Evolutionary conservation across 2,888 invertebrate genomes (phyloP).

Genomic region (Uloborus plumipes): DNA sequence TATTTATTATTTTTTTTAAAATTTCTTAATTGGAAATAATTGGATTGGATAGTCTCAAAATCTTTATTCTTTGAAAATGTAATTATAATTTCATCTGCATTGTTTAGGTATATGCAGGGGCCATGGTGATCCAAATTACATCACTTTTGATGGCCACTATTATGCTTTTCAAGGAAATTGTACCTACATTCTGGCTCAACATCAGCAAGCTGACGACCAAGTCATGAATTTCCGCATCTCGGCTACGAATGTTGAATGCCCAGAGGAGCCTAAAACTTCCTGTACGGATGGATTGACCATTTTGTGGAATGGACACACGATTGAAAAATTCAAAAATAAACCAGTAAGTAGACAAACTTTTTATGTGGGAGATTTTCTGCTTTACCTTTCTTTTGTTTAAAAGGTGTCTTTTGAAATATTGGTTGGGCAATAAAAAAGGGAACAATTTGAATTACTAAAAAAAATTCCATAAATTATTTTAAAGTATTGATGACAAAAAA

Average conservation of each 20-base stretch:
- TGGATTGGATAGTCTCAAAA: no score
- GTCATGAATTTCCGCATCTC: slow-evolving; percentile 77
- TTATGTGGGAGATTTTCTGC: no score
- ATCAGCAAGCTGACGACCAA: slow-evolving; percentile 72
- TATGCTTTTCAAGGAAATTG: slow-evolving; percentile 87
- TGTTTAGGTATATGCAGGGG: slow-evolving; percentile 78
- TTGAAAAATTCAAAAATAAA: slow-evolving; percentile 69
- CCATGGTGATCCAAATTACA: slow-evolving; percentile 84
- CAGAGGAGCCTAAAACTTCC: slow-evolving; percentile 74
- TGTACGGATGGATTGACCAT: slow-evolving; percentile 81
- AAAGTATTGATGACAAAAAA: no score
- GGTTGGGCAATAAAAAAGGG: no score
- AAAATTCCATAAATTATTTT: no score
- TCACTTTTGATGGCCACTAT: slow-evolving; percentile 85
- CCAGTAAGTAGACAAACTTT: slow-evolving; percentile 22
- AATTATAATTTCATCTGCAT: no score
- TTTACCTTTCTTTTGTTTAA: no score
- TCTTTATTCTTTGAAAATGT: no score
- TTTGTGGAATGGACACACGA: slow-evolving; percentile 77
- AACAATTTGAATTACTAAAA: no score
- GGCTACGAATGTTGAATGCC: slow-evolving; percentile 81
- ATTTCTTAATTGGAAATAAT: no score
- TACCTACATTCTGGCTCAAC: slow-evolving; percentile 83
- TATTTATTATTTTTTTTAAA: no score
- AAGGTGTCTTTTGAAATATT: no score